Base-by-base conservation (phyloP, 2,888 invertebrate species). In the Lycaena phlaeas region DNA sequence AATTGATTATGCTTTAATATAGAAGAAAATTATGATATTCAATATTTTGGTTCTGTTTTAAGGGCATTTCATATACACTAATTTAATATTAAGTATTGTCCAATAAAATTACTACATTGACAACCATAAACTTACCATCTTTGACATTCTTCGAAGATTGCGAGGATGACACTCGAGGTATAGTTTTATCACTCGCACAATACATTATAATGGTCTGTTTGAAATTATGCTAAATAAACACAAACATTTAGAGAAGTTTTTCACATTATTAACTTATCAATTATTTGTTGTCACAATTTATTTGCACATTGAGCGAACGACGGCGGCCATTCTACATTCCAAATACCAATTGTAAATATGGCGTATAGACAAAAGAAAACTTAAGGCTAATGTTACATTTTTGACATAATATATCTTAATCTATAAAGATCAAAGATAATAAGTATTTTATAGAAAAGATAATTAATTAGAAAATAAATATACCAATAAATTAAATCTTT, bases 111-210 rank as follows among this genome's bases (percentile, higher is more conserved):
- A 22, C 18, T 34, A 22, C 34, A 34, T 52, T 59, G 59, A 59
- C 57, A 60, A 58, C 54, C 55, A 55, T 53, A 57, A 68, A 87
- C 90, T 89, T 87, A 90, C 91, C 90, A 87, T 91, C 91, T 88
- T 90, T 91, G 85, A 88, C 87, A 86, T 86, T 89, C 86, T 88
- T 88, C 72, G 88, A 78, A 81, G 87, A 87, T 84, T 88, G 89
- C 69, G 89, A 89, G 85, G 87, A 89, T 86, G 86, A 89, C 86
- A 87, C 89, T 89, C 88, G 90, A 85, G 87, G 87, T 81, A 88
- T 89, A 77, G 88, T 90, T 86, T 90, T 90, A 86, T 90, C 90
- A 87, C 88, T 87, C 74, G 90, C 89, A 87, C 90, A 90, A 79
- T 91, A 90, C 90, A 91, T 90, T 60, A 65, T 85, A 82, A 51